A percentile compares a stretch with the other conserved stretches of the same genome.
Conservation (phyloP, 2,113 vertebrate genomes). For the Antechinus flavipes region DNA sequence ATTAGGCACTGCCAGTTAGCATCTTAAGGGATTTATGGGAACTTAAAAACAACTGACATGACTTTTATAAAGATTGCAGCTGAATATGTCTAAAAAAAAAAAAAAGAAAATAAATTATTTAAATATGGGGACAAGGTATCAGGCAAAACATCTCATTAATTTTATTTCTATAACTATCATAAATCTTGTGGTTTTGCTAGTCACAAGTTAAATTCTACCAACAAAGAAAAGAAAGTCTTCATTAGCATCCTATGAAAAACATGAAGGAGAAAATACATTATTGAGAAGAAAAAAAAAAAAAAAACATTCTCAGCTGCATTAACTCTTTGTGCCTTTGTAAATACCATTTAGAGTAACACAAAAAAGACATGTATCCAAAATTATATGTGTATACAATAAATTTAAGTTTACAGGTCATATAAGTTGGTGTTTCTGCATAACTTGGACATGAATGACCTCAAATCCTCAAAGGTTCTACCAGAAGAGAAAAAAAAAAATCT, state of each 20-base stretch:
- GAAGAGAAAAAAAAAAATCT: background rate
- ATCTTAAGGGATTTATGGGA: conserved; percentile 32
- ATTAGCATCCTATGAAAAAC: background rate
- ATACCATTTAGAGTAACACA: background rate
- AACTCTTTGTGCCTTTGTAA: background rate
- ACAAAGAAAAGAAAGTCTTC: background rate
- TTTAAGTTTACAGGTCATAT: background rate
- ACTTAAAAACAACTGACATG: conserved; percentile 16
- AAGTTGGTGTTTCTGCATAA: background rate
- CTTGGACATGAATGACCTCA: background rate
- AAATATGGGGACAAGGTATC: background rate
- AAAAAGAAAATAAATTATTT: conserved; percentile 42
- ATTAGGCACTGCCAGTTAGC: conserved; percentile 30
- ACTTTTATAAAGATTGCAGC: background rate
- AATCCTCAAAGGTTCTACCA: background rate
- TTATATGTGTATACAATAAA: background rate
- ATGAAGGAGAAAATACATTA: background rate
- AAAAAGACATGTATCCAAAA: background rate
- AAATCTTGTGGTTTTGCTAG: conserved; percentile 12
- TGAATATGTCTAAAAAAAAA: conserved; percentile 8
- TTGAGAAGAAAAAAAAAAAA: background rate
- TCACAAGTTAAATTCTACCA: background rate
- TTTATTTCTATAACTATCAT: background rate
- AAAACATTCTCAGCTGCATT: background rate
- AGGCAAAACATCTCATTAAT: conserved; percentile 18